phyloP scores from a whole-genome alignment of 2,113 vertebrate species.

The Epinephelus fuscoguttatus region DNA sequence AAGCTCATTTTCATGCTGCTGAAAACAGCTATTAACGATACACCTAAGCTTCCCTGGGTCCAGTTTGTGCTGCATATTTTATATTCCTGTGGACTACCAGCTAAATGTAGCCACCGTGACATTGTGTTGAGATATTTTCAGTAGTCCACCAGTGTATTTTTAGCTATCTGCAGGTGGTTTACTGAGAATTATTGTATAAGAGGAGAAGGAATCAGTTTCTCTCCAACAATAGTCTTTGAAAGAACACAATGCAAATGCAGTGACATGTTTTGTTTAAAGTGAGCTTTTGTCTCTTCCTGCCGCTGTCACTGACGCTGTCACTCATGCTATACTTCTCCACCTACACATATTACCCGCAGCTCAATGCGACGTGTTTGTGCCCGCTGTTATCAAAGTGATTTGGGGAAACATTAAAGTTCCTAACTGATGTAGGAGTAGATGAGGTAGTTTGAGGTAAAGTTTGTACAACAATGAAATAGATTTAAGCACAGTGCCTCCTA shows the following conservation, averaged over 20 bases:
- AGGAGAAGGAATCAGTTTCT: background rate
- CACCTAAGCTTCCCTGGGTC: background rate
- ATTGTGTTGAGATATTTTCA: background rate
- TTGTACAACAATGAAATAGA: background rate
- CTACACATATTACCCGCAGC: slow-evolving; percentile 9
- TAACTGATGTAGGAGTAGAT: slow-evolving; percentile 17
- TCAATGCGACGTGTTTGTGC: background rate
- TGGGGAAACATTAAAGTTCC: slow-evolving; percentile 16
- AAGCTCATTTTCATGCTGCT: slow-evolving; percentile 29
- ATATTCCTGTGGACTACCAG: slow-evolving; percentile 2
- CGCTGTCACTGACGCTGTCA: slow-evolving; percentile 10
- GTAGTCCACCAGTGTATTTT: background rate
- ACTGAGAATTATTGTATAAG: background rate
- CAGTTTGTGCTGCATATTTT: slow-evolving; percentile 2
- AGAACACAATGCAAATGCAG: slow-evolving; percentile 4
- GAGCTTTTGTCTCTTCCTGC: slow-evolving; percentile 7
- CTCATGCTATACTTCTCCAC: slow-evolving; percentile 14
- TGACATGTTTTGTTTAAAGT: background rate
- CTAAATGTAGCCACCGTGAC: background rate
- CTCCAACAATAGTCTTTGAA: background rate
- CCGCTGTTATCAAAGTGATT: slow-evolving; percentile 1
- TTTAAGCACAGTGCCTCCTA: slow-evolving; percentile 23
- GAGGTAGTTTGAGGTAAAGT: slow-evolving; percentile 14
- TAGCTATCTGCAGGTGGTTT: background rate
- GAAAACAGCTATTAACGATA: slow-evolving; percentile 21